These are phyloP conservation scores for Drosophila kurseongensis DNA, from an alignment of 1,140 invertebrate species.

Conservation along the genomic window DNA sequence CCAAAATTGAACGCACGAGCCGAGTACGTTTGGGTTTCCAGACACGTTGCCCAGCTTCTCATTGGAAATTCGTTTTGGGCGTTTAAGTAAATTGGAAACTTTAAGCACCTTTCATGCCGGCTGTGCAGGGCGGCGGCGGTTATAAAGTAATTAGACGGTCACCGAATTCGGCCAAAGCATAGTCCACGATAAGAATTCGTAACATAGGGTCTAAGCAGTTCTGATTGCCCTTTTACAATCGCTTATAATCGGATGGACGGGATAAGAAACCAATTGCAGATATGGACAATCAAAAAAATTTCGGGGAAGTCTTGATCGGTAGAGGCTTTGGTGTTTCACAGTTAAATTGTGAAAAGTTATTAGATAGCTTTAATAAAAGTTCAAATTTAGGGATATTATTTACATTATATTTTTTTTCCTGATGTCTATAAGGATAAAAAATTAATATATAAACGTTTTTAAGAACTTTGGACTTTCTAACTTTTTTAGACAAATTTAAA, in stretches of 20 bases:
- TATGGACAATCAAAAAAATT: not conserved
- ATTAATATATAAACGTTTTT: too few relatives aligned
- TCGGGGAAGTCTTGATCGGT: not conserved
- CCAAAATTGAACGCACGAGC: conserved; percentile 16
- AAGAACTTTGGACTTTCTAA: too few relatives aligned
- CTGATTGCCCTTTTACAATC: conserved; percentile 31
- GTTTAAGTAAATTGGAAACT: conserved; percentile 70
- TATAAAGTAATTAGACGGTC: conserved; percentile 72
- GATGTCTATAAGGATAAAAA: not conserved
- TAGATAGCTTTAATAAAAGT: not conserved
- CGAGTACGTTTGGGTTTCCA: conserved; percentile 66
- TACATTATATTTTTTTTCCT: too few relatives aligned
- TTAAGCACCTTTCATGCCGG: conserved; percentile 64
- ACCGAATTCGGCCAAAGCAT: conserved; percentile 39
- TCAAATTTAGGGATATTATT: not conserved
- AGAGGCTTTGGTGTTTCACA: not conserved
- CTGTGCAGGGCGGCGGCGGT: conserved; percentile 32
- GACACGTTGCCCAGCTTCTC: conserved; percentile 71
- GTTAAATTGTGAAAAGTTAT: not conserved
- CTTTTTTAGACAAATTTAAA: too few relatives aligned
- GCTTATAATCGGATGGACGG: conserved; percentile 32
- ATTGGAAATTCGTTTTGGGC: conserved; percentile 73
- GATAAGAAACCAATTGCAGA: conserved; percentile 32
- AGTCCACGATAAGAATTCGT: conserved; percentile 12
- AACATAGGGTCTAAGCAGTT: conserved; percentile 19